Percentiles rank a stretch among this genome's conserved stretches.
These are phyloP conservation scores for Hiodon alosoides DNA, from an alignment of 2,113 vertebrate genomes.

Conservation along the genomic window DNA sequence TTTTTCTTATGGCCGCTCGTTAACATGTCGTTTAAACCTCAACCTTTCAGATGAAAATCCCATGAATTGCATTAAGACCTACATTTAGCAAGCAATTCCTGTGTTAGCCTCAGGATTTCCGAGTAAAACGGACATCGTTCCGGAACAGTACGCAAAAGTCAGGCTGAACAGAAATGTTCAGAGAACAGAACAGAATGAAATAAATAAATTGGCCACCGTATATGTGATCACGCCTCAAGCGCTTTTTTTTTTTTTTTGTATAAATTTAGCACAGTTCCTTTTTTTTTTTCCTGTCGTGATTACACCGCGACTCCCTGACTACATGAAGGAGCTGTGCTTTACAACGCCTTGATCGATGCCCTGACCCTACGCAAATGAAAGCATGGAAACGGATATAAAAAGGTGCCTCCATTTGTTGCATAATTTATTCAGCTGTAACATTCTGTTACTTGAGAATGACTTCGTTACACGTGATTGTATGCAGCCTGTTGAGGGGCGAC, in stretches of 20 bases:
- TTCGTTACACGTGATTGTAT: too few relatives aligned
- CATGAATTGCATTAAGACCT: background rate
- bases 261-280: slow-evolving; percentile 10
- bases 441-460: too few relatives aligned
- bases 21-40: background rate
- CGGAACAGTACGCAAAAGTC: background rate
- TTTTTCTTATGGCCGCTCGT: too few relatives aligned
- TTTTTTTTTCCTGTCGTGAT: background rate
- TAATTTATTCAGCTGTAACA: background rate
- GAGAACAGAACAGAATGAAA: background rate
- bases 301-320: background rate
- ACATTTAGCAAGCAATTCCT: background rate
- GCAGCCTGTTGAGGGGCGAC: too few relatives aligned
- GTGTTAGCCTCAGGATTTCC: background rate
- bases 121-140: background rate
- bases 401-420: too few relatives aligned
- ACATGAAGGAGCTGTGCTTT: background rate
- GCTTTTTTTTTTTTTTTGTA: background rate
- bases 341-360: background rate
- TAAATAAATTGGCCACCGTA: slow-evolving; percentile 4
- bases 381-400: background rate
- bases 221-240: slow-evolving; percentile 15
- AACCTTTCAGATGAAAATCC: background rate
- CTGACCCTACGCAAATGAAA: background rate
- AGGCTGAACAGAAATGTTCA: background rate